Evolutionary conservation across 2,888 invertebrate genomes (phyloP).

Genomic region (Dicyrtoma fusca): DNA sequence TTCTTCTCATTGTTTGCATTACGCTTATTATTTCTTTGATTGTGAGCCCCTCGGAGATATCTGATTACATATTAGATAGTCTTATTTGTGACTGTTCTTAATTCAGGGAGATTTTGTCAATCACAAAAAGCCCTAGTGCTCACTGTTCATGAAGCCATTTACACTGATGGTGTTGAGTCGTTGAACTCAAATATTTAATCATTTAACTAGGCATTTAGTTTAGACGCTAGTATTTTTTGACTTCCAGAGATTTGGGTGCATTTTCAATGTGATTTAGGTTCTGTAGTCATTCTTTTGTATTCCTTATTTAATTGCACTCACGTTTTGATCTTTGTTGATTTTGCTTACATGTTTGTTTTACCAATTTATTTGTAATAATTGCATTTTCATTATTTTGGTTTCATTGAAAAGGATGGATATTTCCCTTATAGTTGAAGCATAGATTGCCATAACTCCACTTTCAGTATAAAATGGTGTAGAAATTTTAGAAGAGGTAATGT

Average conservation of each 20-base stretch:
- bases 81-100: slow-evolving; percentile 41
- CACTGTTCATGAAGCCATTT: not conserved
- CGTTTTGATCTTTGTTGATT: not conserved
- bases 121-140: too few species aligned
- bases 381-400: not conserved
- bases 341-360: slow-evolving; percentile 2
- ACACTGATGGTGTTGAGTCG: not conserved
- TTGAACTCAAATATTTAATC: too few species aligned
- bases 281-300: slow-evolving; percentile 27
- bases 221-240: too few species aligned
- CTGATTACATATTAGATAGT: slow-evolving; percentile 49
- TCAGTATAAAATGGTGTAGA: too few species aligned
- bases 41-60: slow-evolving; percentile 51
- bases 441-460: not conserved
- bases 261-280: not conserved
- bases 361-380: not conserved
- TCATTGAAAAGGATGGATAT: not conserved
- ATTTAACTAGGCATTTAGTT: too few species aligned
- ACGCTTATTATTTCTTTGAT: slow-evolving; percentile 49
- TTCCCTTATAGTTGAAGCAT: not conserved
- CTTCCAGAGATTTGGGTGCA: too few species aligned
- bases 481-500: too few species aligned
- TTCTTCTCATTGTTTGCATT: slow-evolving; percentile 47
- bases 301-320: slow-evolving; percentile 2
- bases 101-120: not conserved